Evolutionary conservation across 2,113 vertebrate species (phyloP), one percentile per base, ranked within the genome.

Genomic region (Lasiurus borealis): DNA sequence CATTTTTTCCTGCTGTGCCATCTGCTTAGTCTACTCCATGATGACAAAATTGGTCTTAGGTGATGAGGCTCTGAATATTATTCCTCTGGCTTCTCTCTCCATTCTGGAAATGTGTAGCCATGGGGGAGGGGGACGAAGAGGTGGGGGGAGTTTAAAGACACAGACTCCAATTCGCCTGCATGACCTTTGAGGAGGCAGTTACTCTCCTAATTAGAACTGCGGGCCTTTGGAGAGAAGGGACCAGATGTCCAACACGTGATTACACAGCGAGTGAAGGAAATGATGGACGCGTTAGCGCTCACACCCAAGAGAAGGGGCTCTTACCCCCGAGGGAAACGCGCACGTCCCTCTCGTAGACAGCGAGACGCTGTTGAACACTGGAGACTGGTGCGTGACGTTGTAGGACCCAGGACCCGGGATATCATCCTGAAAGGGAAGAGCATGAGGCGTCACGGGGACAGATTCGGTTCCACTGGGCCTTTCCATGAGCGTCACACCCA

Each of bases 301-400:
- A 13, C 4, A n/a, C 13, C 34, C n/a, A 21, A 15, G 40, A 62
- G 66, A 27, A 48, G 40, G 57, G 75, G 59, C 29, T 90, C 98
- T 97, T 96, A 99, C 98, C 98, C 97, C 96, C 0, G 98, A 98
- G 8, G 98, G 96, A 29, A 99, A 99, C 34, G 98, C 95, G 5
- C 98, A 97, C 0, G 98, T 99, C 92, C 99, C 99, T 97, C 98
- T 99, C 88, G 95, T 98, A 44, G 99, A 99, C 96, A 98, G 96
- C 0, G 98, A 99, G 31, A 98, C 98, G 52, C 97, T 98, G 80
- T 89, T 90, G 78, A 91, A 96, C 36, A 98, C 98, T n/a, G 98
- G 82, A 27, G 96, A 91, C 11, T 71, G 94, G 62, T 98, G 87
- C 57, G 27, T 88, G 77, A 97, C 54, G 0, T 97, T 86, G 54